Evolutionary conservation across 2,888 invertebrate genomes (phyloP), one percentile per base, ranked within the genome.

Genomic region (Ophion ellenae): DNA sequence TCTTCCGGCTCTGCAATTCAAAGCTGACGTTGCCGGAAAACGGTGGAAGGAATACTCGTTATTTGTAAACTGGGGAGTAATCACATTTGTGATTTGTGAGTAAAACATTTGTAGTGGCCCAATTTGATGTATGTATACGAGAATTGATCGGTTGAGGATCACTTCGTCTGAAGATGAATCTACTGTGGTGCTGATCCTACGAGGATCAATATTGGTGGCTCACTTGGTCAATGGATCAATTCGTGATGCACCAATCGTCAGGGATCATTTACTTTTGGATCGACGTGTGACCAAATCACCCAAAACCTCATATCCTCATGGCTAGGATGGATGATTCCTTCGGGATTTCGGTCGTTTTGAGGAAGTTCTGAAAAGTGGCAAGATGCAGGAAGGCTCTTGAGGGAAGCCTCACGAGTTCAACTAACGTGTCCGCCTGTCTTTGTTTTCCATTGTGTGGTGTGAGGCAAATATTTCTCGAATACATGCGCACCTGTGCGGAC

Each of bases 391-490:
- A 47, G 14, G 53, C 40, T 53, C 17, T 14, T 3, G 17, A 53
- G 3, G 17, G 17, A 53, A 17, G 17, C 17, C 5, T 14, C 53
- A 4, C 17, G 53, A 53, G 14, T 17, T 14, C 53, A 53, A 14
- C 17, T 76, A 82, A 85, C 81, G 76, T 67, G 7, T 20, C 70
- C 61, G 66, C 9, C 36, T 70, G 53, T 71, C 85, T 71, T 85
- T 82, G 79, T 83, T 79, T 45, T 66, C 67, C 67, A 32, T 74
- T 74, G 57, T 45, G 32, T 61, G 71, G 47, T 59, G 75, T 73
- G 40, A 66, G 67, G 40, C 59, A 78, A 71, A 66, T 63, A 47
- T 77, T 73, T 61, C 57, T 47, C 14, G 67, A 7, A 69, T 40
- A 47, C 40, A 24, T 14, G 53, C 32, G 28, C 66, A 70, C 66